Percentiles rank a stretch among this genome's conserved stretches.
Conservation (phyloP, 2,888 invertebrate genomes). For the Phortica magna region DNA sequence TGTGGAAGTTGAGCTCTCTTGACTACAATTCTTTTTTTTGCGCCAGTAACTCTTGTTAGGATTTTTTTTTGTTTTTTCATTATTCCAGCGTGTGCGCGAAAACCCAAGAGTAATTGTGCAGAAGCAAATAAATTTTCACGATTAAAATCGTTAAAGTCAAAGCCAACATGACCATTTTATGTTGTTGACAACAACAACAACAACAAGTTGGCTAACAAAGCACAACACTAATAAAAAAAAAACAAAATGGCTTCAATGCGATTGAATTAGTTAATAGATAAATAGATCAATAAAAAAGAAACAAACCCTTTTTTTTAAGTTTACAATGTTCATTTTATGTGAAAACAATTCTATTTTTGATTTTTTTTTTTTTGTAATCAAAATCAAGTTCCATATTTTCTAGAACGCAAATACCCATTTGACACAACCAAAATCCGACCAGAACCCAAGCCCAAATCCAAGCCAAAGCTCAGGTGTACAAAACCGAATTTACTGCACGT, state of each 20-base stretch:
- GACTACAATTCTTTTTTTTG: too few relatives aligned
- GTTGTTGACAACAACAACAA: neutral
- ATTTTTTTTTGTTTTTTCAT: conserved; percentile 54
- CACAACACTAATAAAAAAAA: neutral
- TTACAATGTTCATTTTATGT: conserved; percentile 35
- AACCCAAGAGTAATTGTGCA: conserved; percentile 59
- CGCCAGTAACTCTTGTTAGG: neutral
- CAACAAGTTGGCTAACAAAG: neutral
- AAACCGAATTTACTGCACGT: conserved; percentile 68
- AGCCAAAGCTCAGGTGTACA: conserved; percentile 49
- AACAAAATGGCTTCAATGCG: neutral
- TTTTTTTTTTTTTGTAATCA: conserved; percentile 5
- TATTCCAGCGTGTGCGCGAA: neutral
- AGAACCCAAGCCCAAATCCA: neutral
- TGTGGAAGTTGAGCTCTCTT: too few relatives aligned
- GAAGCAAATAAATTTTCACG: conserved; percentile 69
- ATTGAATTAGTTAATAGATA: conserved; percentile 34
- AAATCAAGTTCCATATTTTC: conserved; percentile 29
- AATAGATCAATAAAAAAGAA: neutral
- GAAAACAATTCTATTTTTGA: conserved; percentile 34
- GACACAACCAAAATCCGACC: conserved; percentile 13
- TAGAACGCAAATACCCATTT: neutral
- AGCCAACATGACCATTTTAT: conserved; percentile 25
- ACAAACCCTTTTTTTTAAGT: neutral
- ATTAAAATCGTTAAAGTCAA: conserved; percentile 70